Conservation (phyloP, 64 coral and sea anemone species). For the Exaiptasia diaphana region DNA sequence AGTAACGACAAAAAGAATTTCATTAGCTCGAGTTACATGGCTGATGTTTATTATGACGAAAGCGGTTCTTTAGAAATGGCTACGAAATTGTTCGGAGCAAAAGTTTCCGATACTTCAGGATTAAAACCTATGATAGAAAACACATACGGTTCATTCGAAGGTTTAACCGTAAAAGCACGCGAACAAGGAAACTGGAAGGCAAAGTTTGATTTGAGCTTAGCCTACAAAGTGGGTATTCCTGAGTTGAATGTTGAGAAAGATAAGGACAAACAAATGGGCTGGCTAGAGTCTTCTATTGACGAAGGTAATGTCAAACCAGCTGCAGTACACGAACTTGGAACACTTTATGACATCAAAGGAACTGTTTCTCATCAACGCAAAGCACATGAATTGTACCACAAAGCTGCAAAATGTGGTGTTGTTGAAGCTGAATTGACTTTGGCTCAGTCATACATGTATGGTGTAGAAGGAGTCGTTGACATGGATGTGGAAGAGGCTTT, state of each 20-base stretch:
- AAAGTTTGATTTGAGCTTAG: not conserved
- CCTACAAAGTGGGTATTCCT: slow-evolving; percentile 11
- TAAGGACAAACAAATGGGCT: slow-evolving; percentile 55
- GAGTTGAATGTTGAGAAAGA: slow-evolving; percentile 24
- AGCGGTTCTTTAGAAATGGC: too few relatives aligned
- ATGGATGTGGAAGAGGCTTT: slow-evolving; percentile 68
- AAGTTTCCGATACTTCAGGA: too few relatives aligned
- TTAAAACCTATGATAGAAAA: too few relatives aligned
- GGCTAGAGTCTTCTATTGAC: slow-evolving; percentile 39
- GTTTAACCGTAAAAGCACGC: not conserved
- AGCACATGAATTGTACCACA: slow-evolving; percentile 59
- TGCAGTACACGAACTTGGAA: slow-evolving; percentile 5
- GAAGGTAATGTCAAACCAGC: not conserved
- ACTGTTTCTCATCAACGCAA: slow-evolving; percentile 16
- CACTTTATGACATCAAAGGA: slow-evolving; percentile 17
- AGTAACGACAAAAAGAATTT: too few relatives aligned
- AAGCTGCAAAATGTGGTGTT: slow-evolving; percentile 24
- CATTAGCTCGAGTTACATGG: too few relatives aligned
- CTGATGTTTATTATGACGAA: too few relatives aligned
- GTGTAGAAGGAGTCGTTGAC: slow-evolving; percentile 54
- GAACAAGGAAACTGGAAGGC: not conserved
- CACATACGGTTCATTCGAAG: not conserved
- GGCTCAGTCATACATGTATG: slow-evolving; percentile 70
- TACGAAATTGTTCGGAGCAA: too few relatives aligned
- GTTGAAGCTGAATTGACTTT: slow-evolving; percentile 28